These are phyloP conservation scores for Chrysolina haemoptera DNA, from an alignment of 2,888 invertebrate species.

Conservation along the genomic window DNA sequence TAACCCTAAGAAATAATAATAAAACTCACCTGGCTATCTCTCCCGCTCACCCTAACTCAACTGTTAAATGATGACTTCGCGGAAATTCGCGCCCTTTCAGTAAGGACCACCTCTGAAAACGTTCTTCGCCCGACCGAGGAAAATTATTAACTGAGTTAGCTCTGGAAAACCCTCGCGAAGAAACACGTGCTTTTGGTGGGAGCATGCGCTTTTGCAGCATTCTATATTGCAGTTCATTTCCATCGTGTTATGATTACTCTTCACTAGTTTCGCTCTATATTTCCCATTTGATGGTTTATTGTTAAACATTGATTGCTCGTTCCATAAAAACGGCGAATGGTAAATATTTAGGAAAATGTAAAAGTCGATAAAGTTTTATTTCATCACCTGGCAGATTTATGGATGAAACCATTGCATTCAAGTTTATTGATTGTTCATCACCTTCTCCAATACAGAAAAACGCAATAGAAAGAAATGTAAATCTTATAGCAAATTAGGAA, in stretches of 20 bases:
- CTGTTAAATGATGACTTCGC: neutral
- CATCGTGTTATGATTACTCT: slow-evolving; percentile 6
- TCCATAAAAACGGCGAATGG: neutral
- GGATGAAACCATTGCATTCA: slow-evolving; percentile 32
- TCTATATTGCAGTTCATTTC: slow-evolving; percentile 10
- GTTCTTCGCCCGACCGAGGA: slow-evolving; percentile 38
- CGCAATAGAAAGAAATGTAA: too few species aligned
- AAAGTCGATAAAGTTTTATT: neutral
- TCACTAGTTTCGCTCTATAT: neutral
- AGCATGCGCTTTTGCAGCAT: slow-evolving; percentile 50
- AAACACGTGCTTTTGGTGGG: slow-evolving; percentile 50
- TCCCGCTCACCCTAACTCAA: neutral
- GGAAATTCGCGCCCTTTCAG: neutral
- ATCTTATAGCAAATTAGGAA: too few species aligned
- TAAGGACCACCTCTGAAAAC: slow-evolving; percentile 3
- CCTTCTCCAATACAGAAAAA: too few species aligned
- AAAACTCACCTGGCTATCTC: neutral
- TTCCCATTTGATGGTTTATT: neutral
- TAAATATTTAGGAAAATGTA: slow-evolving; percentile 1
- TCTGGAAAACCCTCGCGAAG: slow-evolving; percentile 42
- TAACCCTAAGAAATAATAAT: too few species aligned
- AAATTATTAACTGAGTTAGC: slow-evolving; percentile 48
- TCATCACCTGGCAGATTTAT: slow-evolving; percentile 22
- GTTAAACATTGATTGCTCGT: slow-evolving; percentile 6
- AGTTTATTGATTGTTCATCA: slow-evolving; percentile 8